A percentile compares a stretch with the other conserved stretches of the same genome.
These are phyloP conservation scores for Heliconius hortense DNA, from an alignment of 2,888 invertebrate genomes.

Conservation along the genomic window DNA sequence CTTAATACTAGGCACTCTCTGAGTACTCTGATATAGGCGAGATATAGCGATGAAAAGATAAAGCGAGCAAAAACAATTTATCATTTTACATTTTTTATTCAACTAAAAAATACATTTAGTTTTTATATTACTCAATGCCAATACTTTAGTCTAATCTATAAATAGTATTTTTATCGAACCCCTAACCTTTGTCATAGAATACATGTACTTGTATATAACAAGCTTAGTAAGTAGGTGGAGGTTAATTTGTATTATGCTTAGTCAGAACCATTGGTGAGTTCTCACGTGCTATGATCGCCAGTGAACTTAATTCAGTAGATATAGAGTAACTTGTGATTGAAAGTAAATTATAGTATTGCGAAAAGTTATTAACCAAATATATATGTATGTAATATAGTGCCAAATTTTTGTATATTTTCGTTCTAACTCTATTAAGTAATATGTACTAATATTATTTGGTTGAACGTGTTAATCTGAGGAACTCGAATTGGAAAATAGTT, in stretches of 20 bases:
- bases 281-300: slow-evolving; percentile 60
- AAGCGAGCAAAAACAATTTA: no score
- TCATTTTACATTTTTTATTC: neutral
- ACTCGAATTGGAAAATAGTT: no score
- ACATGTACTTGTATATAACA: neutral
- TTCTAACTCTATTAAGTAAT: no score
- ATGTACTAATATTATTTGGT: no score
- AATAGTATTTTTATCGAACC: neutral
- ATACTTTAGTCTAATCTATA: neutral
- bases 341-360: slow-evolving; percentile 6
- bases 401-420: no score
- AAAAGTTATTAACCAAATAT: no score
- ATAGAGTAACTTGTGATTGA: slow-evolving; percentile 43
- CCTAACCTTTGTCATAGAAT: neutral
- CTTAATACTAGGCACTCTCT: no score
- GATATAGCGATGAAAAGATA: no score
- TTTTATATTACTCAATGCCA: no score
- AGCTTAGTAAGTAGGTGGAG: slow-evolving; percentile 37
- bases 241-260: slow-evolving; percentile 66
- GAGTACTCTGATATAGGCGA: no score
- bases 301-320: slow-evolving; percentile 46
- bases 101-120: neutral
- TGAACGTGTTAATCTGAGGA: no score
- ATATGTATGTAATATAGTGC: no score
- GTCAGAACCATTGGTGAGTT: slow-evolving; percentile 61